These are phyloP conservation scores for Cotesia congregata DNA, from an alignment of 2,888 invertebrate species.

Conservation along the genomic window DNA sequence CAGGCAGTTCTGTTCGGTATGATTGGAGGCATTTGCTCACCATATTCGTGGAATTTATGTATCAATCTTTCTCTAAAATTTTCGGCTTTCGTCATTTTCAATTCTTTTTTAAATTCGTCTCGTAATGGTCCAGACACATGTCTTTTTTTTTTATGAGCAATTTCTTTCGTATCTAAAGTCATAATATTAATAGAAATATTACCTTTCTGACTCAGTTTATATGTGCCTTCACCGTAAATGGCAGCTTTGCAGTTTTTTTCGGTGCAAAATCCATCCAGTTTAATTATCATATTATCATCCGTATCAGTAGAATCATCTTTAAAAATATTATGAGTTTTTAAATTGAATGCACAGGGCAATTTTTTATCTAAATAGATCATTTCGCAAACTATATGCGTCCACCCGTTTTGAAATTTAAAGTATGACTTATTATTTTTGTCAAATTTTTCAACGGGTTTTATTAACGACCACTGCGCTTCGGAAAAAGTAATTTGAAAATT, in stretches of 20 bases:
- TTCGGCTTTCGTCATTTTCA: constrained; percentile 16
- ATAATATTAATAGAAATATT: background rate
- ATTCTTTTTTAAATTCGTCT: constrained; percentile 1
- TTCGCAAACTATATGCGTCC: background rate
- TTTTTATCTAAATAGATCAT: background rate
- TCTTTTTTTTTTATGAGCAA: constrained; percentile 3
- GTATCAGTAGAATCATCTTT: background rate
- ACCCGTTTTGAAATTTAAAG: background rate
- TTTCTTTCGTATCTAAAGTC: background rate
- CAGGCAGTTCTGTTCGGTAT: constrained; percentile 25
- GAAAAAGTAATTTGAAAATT: background rate
- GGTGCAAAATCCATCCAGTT: constrained; percentile 7
- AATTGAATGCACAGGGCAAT: background rate
- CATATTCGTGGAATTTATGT: constrained; percentile 34
- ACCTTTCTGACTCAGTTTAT: background rate
- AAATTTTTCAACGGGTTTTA: background rate
- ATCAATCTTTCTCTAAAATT: constrained; percentile 32
- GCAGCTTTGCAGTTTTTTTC: constrained; percentile 7
- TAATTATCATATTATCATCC: background rate
- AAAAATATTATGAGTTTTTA: constrained; percentile 1
- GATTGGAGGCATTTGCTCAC: constrained; percentile 34
- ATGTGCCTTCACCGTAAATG: background rate
- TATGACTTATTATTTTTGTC: constrained; percentile 6
- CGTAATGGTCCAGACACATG: background rate
- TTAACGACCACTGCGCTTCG: background rate